phyloP scores from a whole-genome alignment of 1,140 invertebrate species.

The Ips nitidus region DNA sequence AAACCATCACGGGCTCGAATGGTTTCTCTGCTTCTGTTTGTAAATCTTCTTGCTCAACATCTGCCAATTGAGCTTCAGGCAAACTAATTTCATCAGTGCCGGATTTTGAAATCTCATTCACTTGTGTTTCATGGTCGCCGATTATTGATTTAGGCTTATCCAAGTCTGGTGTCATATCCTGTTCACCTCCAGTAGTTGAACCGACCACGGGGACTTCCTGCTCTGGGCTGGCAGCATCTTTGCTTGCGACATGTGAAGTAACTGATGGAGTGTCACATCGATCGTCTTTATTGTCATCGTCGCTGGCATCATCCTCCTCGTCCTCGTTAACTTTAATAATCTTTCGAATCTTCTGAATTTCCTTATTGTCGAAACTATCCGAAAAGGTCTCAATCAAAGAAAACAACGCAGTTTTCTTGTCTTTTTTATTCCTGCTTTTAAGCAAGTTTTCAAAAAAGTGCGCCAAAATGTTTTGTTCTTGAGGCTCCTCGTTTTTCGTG shows the following conservation, averaged over 20 bases:
- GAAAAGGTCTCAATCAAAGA: conserved; percentile 42
- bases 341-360: conserved; percentile 40
- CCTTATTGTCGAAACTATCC: conserved; percentile 38
- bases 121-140: conserved; percentile 3
- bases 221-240: neutral
- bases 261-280: neutral
- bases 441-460: conserved; percentile 44
- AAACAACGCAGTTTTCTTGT: conserved; percentile 41
- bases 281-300: neutral
- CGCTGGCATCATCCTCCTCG: conserved; percentile 16
- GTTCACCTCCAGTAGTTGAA: conserved; percentile 22
- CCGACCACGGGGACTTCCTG: conserved; percentile 13
- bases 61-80: neutral
- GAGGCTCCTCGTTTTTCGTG: conserved; percentile 22
- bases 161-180: neutral
- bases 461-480: conserved; percentile 41
- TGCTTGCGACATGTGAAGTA: neutral
- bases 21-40: neutral
- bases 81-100: neutral
- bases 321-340: conserved; percentile 41
- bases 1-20: conserved; percentile 29
- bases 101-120: conserved; percentile 8
- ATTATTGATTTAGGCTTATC: neutral
- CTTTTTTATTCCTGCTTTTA: conserved; percentile 40
- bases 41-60: neutral